Base-by-base conservation (phyloP, 2,113 vertebrate genomes). In the Bombycilla garrulus region DNA sequence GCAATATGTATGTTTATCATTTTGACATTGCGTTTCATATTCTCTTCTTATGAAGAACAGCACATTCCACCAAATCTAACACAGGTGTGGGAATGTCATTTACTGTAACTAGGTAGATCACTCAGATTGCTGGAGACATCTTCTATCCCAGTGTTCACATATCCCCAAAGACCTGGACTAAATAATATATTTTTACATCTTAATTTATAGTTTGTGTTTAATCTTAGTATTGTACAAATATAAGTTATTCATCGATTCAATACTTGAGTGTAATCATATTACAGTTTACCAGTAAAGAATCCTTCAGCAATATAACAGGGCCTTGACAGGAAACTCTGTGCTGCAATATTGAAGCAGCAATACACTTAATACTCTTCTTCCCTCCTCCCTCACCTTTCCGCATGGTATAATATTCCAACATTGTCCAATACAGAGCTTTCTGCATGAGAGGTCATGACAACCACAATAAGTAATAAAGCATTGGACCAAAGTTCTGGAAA, bases 161-260 rank as follows among this genome's bases (percentile, higher is more conserved):
- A 80, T 90, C 80, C 72, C 87, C 50, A 53, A 57, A 77, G 86
- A 78, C 51, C 50, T 82, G n/a, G n/a, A 73, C 62, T 93, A 77
- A 92, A 90, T 93, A 91, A 83, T 81, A 45, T 13, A 47, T 88
- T 96, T 95, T 92, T 92, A n/a, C 61, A 66, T 86, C 29, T 51
- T 85, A 82, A 92, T 96, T 94, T 88, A 77, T 92, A 66, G 67
- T 31, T 54, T 44, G 40, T n/a, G 35, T 90, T 96, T 93, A 91
- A 93, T 79, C 80, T 61, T 66, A 69, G 22, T 87, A 76, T 69
- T 14, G 45, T 48, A 66, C 85, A 85, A 81, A 92, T 83, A 38
- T 83, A 86, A 93, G 74, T 67, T 86, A 53, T 70, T 94, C 62
- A 81, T 86, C 8, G 22, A 22, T 96, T 91, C 81, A 90, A 20